Percentiles rank a stretch among this genome's conserved stretches.
These are phyloP conservation scores for Ahaetulla prasina DNA, from an alignment of 2,113 vertebrate species.

Conservation along the genomic window DNA sequence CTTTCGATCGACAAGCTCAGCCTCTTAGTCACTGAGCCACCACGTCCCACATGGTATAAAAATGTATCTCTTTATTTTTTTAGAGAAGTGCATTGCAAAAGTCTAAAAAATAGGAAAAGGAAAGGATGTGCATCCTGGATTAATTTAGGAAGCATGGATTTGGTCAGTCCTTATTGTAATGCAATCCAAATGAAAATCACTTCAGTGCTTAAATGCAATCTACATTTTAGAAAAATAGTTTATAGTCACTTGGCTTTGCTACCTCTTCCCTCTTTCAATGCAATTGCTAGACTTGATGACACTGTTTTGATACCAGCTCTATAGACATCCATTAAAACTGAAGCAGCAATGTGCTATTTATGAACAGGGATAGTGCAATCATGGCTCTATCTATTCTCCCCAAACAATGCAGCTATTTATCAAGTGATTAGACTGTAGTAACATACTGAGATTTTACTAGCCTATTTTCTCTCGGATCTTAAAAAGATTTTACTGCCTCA, in stretches of 20 bases:
- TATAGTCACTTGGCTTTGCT: slow-evolving; percentile 2
- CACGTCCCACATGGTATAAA: no score
- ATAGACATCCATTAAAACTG: slow-evolving; percentile 59
- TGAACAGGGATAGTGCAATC: slow-evolving; percentile 58
- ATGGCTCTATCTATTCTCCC: slow-evolving; percentile 64
- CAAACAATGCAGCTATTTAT: slow-evolving; percentile 61
- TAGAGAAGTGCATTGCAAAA: background rate
- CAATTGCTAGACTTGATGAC: slow-evolving; percentile 35
- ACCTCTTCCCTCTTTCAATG: slow-evolving; percentile 29
- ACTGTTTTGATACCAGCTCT: slow-evolving; percentile 41
- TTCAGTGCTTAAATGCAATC: background rate
- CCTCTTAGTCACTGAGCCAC: no score
- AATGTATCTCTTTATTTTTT: background rate
- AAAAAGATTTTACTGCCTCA: slow-evolving; percentile 63
- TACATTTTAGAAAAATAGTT: slow-evolving; percentile 14
- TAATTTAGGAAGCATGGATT: background rate
- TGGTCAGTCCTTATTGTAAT: background rate
- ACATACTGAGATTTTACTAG: slow-evolving; percentile 64
- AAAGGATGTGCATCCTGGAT: background rate
- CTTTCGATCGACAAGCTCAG: no score
- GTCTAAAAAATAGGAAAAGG: background rate
- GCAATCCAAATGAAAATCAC: background rate
- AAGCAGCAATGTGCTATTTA: slow-evolving; percentile 58
- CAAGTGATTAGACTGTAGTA: slow-evolving; percentile 63
- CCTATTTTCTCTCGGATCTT: slow-evolving; percentile 58